Percentiles rank a stretch among this genome's conserved stretches.
Evolutionary conservation across 2,888 invertebrate species (phyloP).

Genomic region (Chalcis sispes): DNA sequence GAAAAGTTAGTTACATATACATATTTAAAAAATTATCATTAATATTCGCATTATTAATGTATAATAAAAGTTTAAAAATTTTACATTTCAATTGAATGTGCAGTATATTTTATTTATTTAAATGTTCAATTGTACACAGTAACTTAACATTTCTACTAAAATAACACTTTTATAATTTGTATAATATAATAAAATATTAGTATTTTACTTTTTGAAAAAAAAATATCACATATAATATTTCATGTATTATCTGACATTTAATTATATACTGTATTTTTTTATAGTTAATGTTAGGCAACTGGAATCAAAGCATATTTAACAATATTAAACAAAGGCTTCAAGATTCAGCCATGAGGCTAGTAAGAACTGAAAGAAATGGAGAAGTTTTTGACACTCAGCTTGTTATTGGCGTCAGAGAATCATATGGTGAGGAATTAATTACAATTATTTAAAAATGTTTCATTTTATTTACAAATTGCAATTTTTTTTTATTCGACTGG

Average conservation of each 20-base stretch:
- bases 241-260: not conserved
- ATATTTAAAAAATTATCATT: not conserved
- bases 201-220: no score
- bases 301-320: conserved; percentile 98
- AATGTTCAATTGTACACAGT: not conserved
- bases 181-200: no score
- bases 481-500: no score
- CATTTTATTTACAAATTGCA: not conserved
- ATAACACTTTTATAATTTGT: no score
- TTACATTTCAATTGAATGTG: not conserved
- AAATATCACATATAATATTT: not conserved
- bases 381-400: conserved; percentile 98
- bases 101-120: not conserved
- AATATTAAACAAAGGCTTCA: conserved; percentile 95
- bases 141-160: no score
- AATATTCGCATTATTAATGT: not conserved
- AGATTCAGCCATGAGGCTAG: conserved; percentile 97
- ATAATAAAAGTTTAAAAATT: not conserved
- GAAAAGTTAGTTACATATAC: conserved; percentile 78
- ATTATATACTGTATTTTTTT: not conserved
- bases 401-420: conserved; percentile 98
- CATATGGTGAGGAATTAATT: conserved; percentile 83
- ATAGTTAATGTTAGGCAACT: conserved; percentile 97
- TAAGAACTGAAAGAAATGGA: conserved; percentile 97
- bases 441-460: not conserved